These are phyloP conservation scores for Melanerpes aurifrons DNA, from an alignment of 2,113 vertebrate species.

Conservation along the genomic window DNA sequence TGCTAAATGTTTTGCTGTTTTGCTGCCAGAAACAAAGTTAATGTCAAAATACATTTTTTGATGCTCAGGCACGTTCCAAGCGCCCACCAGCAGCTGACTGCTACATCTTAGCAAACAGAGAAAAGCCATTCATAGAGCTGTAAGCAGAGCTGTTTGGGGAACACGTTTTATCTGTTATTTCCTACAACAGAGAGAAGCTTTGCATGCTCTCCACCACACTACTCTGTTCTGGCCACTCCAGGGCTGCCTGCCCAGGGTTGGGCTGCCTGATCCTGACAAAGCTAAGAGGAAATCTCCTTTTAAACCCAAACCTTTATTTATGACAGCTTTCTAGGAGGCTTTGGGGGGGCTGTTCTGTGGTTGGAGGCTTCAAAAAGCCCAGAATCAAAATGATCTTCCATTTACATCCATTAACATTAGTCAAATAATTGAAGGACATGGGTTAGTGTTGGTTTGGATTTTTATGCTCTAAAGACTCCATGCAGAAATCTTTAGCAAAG, in stretches of 20 bases:
- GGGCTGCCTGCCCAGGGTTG: not conserved
- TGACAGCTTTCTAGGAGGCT: not conserved
- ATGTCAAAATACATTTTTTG: not conserved
- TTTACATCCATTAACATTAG: not conserved
- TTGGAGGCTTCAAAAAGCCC: not conserved
- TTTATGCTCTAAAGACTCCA: not conserved
- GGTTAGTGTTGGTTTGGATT: not conserved
- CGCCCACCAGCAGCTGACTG: not conserved
- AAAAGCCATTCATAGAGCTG: not conserved
- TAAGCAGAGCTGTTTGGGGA: not conserved
- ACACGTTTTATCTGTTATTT: not conserved
- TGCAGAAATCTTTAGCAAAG: not conserved
- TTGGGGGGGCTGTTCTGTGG: not conserved
- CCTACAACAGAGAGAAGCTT: not conserved
- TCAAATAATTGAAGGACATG: not conserved
- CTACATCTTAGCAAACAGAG: not conserved
- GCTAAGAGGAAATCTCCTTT: not conserved
- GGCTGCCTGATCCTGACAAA: not conserved
- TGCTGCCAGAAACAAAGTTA: not conserved
- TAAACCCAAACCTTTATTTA: not conserved
- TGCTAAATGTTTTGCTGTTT: not conserved
- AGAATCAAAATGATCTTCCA: not conserved
- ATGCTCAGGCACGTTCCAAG: not conserved
- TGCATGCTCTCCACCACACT: accelerated
- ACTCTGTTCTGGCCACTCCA: not conserved